phyloP scores from a whole-genome alignment of 2,888 invertebrate species.

The Rhingia rostrata region DNA sequence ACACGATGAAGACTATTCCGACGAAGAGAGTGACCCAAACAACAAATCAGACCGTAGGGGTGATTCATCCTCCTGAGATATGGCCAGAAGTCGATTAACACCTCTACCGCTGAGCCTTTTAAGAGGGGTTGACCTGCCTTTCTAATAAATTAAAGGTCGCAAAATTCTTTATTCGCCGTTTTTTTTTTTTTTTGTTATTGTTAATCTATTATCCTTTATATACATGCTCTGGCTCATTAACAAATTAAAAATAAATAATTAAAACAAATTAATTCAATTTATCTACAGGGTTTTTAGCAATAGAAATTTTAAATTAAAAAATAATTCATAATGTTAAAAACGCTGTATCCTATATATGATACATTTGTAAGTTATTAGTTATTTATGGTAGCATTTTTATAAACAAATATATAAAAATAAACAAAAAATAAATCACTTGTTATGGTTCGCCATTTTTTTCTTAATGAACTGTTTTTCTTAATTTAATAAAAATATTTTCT shows the following conservation, averaged over 20 bases:
- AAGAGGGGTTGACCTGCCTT: slow-evolving; percentile 15
- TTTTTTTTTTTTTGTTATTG: background rate
- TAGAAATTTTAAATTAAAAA: slow-evolving; percentile 35
- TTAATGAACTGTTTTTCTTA: background rate
- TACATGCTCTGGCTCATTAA: slow-evolving; percentile 51
- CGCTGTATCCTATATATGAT: slow-evolving; percentile 39
- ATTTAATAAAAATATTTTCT: background rate
- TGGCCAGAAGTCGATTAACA: slow-evolving; percentile 12
- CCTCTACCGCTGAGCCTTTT: slow-evolving; percentile 16
- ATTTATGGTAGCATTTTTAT: slow-evolving; percentile 69
- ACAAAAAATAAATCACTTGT: slow-evolving; percentile 21
- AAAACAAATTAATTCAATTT: background rate
- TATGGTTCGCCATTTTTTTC: slow-evolving; percentile 26
- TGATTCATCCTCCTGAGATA: slow-evolving; percentile 48
- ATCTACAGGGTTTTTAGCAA: slow-evolving; percentile 56
- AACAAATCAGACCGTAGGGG: slow-evolving; percentile 76
- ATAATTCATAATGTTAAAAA: slow-evolving; percentile 29
- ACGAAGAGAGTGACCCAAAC: slow-evolving; percentile 86
- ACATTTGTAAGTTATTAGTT: slow-evolving; percentile 67
- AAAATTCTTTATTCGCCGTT: slow-evolving; percentile 15
- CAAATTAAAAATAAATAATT: slow-evolving; percentile 8
- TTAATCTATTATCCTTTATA: background rate
- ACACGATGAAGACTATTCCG: slow-evolving; percentile 96
- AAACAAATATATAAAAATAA: slow-evolving; percentile 23
- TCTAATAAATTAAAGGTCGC: slow-evolving; percentile 33